Evolutionary conservation across 2,888 invertebrate species (phyloP), one percentile per base, ranked within the genome.

Genomic region (Diadromus collaris): DNA sequence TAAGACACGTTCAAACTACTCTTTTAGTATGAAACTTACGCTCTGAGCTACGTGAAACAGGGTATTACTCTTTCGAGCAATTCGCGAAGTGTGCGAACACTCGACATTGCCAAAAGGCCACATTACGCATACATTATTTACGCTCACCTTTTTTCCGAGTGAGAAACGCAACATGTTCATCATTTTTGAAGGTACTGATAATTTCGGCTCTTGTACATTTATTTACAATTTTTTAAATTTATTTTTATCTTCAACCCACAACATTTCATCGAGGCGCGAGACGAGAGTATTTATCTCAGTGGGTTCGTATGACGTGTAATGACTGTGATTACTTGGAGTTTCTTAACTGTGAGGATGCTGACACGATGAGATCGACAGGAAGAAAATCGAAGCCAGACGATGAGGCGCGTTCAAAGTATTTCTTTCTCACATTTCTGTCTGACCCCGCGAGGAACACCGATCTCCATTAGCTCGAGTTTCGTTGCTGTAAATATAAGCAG

Each of bases 311-410:
- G 60, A 60, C 13, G 60, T 7, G 60, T 67, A 67, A 74, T 74
- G 74, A 61, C 74, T 16, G 67, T 74, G 67, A 74, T 74, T 68
- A 74, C 34, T 38, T 48, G 38, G 6, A 24, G 61, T 74, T 68
- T 60, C 51, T 65, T 48, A 46, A 65, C 73, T 64, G n/a, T 24
- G 65, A 48, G 64, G 16, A 19, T 41, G 56, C 32, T 24, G 34
- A 13, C 60, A 38, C 58, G 34, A 16, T 21, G 10, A 61, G 46
- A 61, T 48, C n/a, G 32, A 21, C 32, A 21, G 34, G 19, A 24
- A 74, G 46, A 38, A n/a, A 29, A 64, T 27, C 27, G 19, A 19
- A 19, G 24, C 34, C 34, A 34, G n/a, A 38, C 21, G 46, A 65
- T 65, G 65, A 65, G 21, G 44, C 27, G 44, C 63, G 24, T 16